A percentile compares a stretch with the other conserved stretches of the same genome.
Conservation (phyloP, 2,113 vertebrate species). For the Cochlearius cochlearius region DNA sequence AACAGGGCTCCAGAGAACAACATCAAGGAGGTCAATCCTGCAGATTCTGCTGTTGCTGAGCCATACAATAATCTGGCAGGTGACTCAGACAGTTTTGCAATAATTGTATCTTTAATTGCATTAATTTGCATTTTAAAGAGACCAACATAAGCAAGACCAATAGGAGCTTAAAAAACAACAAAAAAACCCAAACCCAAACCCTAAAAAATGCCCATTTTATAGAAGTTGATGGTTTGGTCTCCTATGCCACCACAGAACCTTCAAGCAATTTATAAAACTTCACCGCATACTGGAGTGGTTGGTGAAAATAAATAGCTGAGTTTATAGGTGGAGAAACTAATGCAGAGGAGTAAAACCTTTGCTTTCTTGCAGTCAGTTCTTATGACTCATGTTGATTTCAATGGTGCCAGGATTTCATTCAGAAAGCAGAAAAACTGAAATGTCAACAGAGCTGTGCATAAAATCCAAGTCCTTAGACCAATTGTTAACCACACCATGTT, state of each 20-base stretch:
- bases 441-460: background rate
- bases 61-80: background rate
- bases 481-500: fast-evolving
- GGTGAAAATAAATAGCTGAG: background rate
- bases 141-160: background rate
- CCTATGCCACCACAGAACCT: background rate
- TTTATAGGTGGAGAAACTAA: background rate
- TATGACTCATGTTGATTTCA: background rate
- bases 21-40: background rate
- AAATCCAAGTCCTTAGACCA: background rate
- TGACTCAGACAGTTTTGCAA: background rate
- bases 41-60: background rate
- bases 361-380: background rate
- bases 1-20: background rate
- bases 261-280: background rate
- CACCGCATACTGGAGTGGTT: background rate
- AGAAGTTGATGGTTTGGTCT: background rate
- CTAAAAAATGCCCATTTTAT: background rate
- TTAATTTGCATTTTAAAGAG: background rate
- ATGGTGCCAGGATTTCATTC: background rate
- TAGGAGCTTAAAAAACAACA: background rate
- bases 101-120: background rate
- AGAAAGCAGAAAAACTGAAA: background rate
- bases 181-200: fast-evolving
- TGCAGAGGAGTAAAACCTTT: background rate